Conservation (phyloP, 2,113 vertebrate species). For the Regulus satrapa region DNA sequence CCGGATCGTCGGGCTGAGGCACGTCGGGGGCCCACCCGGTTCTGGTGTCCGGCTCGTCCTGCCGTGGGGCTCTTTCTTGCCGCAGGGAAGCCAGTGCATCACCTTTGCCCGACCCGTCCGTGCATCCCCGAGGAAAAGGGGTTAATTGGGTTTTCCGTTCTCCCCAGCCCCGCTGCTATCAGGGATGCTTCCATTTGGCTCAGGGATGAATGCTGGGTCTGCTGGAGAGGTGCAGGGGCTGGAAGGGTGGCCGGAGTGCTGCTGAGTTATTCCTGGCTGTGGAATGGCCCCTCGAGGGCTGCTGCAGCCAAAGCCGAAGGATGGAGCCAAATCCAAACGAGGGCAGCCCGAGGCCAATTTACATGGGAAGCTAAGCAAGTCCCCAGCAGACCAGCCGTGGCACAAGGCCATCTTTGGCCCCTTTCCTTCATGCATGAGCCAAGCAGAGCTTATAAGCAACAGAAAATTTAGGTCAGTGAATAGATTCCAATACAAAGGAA, state of each 20-base stretch:
- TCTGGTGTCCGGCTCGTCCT: not conserved
- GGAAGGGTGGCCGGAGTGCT: not conserved
- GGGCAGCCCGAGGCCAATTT: not conserved
- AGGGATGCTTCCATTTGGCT: not conserved
- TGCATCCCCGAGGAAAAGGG: not conserved
- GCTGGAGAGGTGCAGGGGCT: not conserved
- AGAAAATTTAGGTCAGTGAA: not conserved
- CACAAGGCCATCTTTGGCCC: not conserved
- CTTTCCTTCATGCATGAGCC: not conserved
- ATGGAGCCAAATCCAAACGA: not conserved
- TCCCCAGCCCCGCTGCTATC: not conserved
- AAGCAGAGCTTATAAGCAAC: not conserved
- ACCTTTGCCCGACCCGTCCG: not conserved
- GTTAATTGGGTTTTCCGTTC: not conserved
- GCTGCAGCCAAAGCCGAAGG: not conserved
- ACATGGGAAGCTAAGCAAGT: not conserved
- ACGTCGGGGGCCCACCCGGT: fast-evolving
- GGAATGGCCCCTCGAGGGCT: not conserved
- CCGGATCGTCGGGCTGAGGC: not conserved
- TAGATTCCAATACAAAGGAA: not conserved
- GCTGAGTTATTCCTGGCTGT: not conserved
- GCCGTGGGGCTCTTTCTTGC: not conserved
- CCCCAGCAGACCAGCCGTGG: not conserved
- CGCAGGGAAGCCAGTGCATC: fast-evolving
- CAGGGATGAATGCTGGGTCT: not conserved